Conservation (phyloP, 2,797 vertebrate species). For the Eidolon dupreanum region DNA sequence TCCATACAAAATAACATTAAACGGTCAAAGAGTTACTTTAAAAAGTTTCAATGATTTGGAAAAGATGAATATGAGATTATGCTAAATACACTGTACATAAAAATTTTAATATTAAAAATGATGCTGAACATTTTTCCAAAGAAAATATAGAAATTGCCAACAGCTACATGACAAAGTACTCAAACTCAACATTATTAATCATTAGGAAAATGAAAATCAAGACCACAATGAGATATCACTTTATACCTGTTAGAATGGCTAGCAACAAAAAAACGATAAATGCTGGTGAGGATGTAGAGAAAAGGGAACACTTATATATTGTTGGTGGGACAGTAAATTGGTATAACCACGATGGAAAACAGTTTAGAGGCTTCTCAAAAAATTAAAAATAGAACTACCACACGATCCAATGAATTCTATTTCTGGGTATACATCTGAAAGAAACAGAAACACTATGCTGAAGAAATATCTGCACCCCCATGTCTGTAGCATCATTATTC, state of each 20-base stretch:
- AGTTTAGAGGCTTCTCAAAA: neutral
- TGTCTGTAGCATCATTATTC: neutral
- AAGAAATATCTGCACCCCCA: neutral
- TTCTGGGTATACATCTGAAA: neutral
- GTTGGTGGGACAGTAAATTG: neutral
- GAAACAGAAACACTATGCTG: neutral
- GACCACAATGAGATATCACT: neutral
- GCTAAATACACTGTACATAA: neutral
- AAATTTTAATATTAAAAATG: conserved; percentile 21
- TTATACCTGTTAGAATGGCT: neutral
- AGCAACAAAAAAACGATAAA: neutral
- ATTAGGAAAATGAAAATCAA: neutral
- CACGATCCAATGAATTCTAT: neutral
- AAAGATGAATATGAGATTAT: neutral
- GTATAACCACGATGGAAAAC: neutral
- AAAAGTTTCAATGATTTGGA: neutral
- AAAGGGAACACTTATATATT: neutral
- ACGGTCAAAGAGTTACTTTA: neutral
- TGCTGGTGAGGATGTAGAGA: neutral
- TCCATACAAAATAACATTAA: neutral
- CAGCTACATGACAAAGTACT: neutral
- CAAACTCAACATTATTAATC: too few relatives aligned
- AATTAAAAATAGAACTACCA: neutral
- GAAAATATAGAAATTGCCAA: neutral
- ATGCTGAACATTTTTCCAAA: neutral